Evolutionary conservation across 1,140 invertebrate species (phyloP).

Genomic region (Drosophila takahashii): DNA sequence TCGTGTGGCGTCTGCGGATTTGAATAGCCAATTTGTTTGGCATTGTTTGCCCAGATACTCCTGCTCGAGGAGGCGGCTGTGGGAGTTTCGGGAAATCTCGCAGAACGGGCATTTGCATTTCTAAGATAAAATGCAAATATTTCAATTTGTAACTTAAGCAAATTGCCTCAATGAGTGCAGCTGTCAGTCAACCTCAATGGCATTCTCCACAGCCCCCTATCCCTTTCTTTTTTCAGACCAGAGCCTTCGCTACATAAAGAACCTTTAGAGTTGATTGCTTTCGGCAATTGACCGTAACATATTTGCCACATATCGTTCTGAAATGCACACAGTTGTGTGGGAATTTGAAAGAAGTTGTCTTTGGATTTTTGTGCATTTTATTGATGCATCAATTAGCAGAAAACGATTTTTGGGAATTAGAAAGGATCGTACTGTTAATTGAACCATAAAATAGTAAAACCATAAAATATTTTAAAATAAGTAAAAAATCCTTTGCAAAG

Average conservation of each 20-base stretch:
- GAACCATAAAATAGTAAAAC: neutral
- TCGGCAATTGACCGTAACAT: slow-evolving; percentile 64
- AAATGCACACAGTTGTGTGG: slow-evolving; percentile 9
- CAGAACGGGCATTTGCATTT: slow-evolving; percentile 70
- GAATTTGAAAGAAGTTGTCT: slow-evolving; percentile 6
- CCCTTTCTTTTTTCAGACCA: slow-evolving; percentile 12
- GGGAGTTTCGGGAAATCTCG: slow-evolving; percentile 11
- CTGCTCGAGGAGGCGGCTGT: neutral
- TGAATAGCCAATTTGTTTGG: slow-evolving; percentile 82
- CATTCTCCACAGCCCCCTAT: slow-evolving; percentile 4
- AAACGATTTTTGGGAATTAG: neutral
- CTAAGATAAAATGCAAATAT: slow-evolving; percentile 84
- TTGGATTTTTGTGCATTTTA: slow-evolving; percentile 43
- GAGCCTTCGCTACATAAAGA: slow-evolving; percentile 42
- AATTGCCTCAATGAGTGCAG: slow-evolving; percentile 83
- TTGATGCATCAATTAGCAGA: slow-evolving; percentile 59
- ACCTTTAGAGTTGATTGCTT: slow-evolving; percentile 70
- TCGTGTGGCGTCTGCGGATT: slow-evolving; percentile 73
- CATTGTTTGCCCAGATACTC: slow-evolving; percentile 76
- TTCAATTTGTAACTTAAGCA: slow-evolving; percentile 84
- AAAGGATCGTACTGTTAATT: no score
- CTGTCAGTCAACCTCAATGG: slow-evolving; percentile 69
- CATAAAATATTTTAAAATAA: neutral
- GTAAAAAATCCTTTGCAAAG: neutral
- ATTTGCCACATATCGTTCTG: slow-evolving; percentile 19